These are phyloP conservation scores for Cacoxenus indagator DNA, from an alignment of 2,888 invertebrate genomes.

Conservation along the genomic window DNA sequence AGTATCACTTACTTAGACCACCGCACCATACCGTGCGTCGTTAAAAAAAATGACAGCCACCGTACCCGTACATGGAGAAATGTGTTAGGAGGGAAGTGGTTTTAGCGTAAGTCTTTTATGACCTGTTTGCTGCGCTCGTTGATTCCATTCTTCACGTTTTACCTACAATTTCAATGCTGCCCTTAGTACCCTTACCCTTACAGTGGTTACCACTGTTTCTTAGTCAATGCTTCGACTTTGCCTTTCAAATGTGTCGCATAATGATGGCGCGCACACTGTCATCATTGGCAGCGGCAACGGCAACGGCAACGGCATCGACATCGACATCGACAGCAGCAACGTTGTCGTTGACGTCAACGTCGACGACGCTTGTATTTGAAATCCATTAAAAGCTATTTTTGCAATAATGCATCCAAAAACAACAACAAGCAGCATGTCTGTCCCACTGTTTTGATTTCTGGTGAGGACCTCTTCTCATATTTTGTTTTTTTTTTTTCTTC, in stretches of 20 bases:
- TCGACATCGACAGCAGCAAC: background rate
- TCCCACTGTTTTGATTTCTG: background rate
- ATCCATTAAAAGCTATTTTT: conserved; percentile 70
- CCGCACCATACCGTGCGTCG: too few species aligned
- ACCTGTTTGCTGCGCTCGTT: conserved; percentile 16
- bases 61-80: background rate
- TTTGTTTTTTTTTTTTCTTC: background rate
- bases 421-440: background rate
- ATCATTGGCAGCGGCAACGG: background rate
- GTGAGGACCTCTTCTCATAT: background rate
- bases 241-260: conserved; percentile 27
- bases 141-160: conserved; percentile 2
- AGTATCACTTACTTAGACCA: conserved; percentile 27
- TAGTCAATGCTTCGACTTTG: conserved; percentile 33
- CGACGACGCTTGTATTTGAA: conserved; percentile 53
- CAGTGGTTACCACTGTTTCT: conserved; percentile 19
- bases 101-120: background rate
- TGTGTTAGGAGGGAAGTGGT: background rate
- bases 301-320: background rate
- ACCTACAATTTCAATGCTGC: background rate
- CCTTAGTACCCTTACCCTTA: background rate
- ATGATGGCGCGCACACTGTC: conserved; percentile 12
- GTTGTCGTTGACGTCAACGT: background rate
- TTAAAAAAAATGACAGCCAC: background rate
- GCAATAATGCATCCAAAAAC: conserved; percentile 45